Base-by-base conservation (phyloP, 1,140 invertebrate genomes). In the Drosophila sproati region DNA sequence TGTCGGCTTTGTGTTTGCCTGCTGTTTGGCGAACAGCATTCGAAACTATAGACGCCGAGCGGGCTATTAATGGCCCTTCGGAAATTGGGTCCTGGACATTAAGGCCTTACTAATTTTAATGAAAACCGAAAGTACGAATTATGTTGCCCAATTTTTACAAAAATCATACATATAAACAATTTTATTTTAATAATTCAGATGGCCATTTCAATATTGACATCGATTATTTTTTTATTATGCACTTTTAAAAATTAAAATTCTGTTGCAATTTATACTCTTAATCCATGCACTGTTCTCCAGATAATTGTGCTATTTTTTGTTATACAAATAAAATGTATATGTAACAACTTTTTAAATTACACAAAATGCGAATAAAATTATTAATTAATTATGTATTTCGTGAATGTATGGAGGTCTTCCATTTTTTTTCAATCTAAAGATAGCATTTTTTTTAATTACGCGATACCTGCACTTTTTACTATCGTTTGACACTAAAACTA, bases 21-120 rank as follows among this genome's bases (percentile, higher is more conserved):
- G 97, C 93, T 97, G 96, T 92, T 94, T 98, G 93, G 97, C 97
- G 81, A 96, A 96, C 91, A 96, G 96, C 73, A 97, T 98, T 93
- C 95, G 96, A 83, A 97, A 97, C 92, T 94, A 94, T 92, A 92
- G 93, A 83, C 94, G 94, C 93, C 94, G 94, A 91, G 94, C 94
- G 80, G 93, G 92, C 81, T 95, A 95, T 92, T 94, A 94, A 94
- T 41, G 41, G 3, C 20, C n/a, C 6, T 47, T 3, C 28, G 45
- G n/a, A 20, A 35, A n/a, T 51, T n/a, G 59, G 32, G n/a, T 10
- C 12, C n/a, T 10, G 47, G 31, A 52, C 37, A 32, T 60, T 61
- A 50, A 69, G 56, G 79, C 72, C 77, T 75, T 62, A 77, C 47
- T 89, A 85, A 81, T 73, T 77, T 89, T 80, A 81, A 81, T 66